Conservation (phyloP, 2,888 invertebrate species). For the Pseudococcus viburni region DNA sequence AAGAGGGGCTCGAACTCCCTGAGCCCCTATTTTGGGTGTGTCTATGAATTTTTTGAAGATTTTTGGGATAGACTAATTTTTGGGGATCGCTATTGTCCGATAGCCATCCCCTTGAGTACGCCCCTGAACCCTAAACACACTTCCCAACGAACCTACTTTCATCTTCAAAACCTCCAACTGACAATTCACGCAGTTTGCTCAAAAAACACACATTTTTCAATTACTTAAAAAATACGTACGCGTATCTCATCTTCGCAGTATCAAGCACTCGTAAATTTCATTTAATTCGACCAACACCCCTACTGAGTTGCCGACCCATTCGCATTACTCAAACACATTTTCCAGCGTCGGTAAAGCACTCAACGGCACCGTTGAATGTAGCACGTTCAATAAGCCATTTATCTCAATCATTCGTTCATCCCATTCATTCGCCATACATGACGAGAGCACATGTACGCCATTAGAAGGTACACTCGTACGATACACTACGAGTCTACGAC, state of each 20-base stretch:
- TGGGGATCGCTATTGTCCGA: no score
- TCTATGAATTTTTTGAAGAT: no score
- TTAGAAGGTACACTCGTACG: not conserved
- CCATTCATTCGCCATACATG: conserved; percentile 1
- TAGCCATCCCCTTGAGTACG: no score
- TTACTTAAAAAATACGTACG: not conserved
- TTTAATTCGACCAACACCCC: conserved; percentile 13
- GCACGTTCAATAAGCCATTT: conserved; percentile 42
- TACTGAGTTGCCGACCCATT: not conserved
- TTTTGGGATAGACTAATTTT: no score
- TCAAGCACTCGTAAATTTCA: conserved; percentile 3
- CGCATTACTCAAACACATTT: not conserved
- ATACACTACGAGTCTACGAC: not conserved
- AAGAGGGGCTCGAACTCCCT: no score
- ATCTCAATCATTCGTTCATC: conserved; percentile 51
- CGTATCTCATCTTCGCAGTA: not conserved
- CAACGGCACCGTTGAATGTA: not conserved
- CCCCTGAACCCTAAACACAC: no score
- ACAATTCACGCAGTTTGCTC: not conserved
- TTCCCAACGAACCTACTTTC: no score
- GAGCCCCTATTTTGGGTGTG: no score
- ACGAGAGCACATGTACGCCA: conserved; percentile 11
- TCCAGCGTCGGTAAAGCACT: not conserved
- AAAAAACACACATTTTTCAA: conserved; percentile 11
- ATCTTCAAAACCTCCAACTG: not conserved